A percentile compares a stretch with the other conserved stretches of the same genome.
phyloP scores from a whole-genome alignment of 2,113 vertebrate genomes.

The Notiomystis cincta region DNA sequence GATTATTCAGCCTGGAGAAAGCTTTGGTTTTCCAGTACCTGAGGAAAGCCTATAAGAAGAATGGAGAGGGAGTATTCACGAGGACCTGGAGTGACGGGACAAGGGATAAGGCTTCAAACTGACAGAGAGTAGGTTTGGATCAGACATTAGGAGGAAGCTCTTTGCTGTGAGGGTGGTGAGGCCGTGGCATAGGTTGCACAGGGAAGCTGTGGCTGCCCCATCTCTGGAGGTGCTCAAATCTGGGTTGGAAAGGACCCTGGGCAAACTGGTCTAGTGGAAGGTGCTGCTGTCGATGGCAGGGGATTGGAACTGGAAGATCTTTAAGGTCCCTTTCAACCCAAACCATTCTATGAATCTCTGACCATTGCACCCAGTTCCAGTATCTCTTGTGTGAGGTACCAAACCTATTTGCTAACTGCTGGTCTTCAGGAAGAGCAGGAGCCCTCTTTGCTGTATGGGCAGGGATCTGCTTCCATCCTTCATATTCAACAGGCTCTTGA shows the following conservation, averaged over 20 bases:
- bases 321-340: background rate
- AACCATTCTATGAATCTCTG: background rate
- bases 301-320: background rate
- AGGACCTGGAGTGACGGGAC: background rate
- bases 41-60: background rate
- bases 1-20: background rate
- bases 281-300: background rate
- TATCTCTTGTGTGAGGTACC: background rate
- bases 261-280: background rate
- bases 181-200: background rate
- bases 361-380: background rate
- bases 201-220: background rate
- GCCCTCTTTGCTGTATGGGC: too few relatives aligned
- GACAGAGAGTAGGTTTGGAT: background rate
- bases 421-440: background rate
- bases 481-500: background rate
- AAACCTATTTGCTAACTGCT: background rate
- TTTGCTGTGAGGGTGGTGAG: background rate
- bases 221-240: background rate
- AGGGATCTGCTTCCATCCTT: background rate
- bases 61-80: accelerated
- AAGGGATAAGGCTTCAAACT: background rate
- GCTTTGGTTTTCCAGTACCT: background rate
- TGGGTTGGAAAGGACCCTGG: background rate
- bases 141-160: background rate